A percentile compares a stretch with the other conserved stretches of the same genome.
These are phyloP conservation scores for Dorcus parallelipipedus DNA, from an alignment of 2,888 invertebrate species.

Conservation along the genomic window DNA sequence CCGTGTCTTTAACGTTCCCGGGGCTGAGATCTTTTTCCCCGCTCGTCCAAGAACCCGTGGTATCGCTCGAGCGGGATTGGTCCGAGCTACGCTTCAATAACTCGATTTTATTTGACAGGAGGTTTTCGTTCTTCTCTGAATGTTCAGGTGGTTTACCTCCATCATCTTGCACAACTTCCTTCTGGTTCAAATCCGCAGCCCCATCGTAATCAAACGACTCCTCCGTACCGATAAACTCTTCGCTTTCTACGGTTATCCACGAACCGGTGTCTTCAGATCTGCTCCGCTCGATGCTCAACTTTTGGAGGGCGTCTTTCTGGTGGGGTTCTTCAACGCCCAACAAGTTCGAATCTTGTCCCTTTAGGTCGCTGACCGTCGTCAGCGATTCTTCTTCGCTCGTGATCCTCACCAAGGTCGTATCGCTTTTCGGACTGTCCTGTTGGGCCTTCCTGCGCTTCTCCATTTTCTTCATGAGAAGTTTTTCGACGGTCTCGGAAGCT, in stretches of 20 bases:
- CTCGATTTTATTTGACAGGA: slow-evolving; percentile 49
- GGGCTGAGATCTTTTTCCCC: slow-evolving; percentile 71
- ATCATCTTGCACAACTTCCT: slow-evolving; percentile 7
- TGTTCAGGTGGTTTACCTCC: slow-evolving; percentile 17
- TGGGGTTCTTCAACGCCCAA: slow-evolving; percentile 54
- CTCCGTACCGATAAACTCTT: slow-evolving; percentile 63
- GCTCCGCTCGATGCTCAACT: slow-evolving; percentile 51
- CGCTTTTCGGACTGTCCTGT: background rate
- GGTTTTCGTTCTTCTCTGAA: slow-evolving; percentile 38
- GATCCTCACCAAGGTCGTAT: slow-evolving; percentile 41
- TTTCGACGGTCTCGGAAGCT: slow-evolving; percentile 42
- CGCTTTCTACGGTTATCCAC: slow-evolving; percentile 66
- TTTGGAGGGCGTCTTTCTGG: slow-evolving; percentile 52
- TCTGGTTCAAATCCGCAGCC: slow-evolving; percentile 19
- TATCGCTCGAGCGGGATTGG: slow-evolving; percentile 75
- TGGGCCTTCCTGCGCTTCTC: slow-evolving; percentile 32
- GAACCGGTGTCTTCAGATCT: slow-evolving; percentile 67
- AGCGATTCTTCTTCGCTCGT: slow-evolving; percentile 68
- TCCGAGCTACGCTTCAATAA: slow-evolving; percentile 67
- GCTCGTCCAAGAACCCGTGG: slow-evolving; percentile 72
- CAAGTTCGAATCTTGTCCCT: slow-evolving; percentile 51
- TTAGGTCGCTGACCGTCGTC: slow-evolving; percentile 63
- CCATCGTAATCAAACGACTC: slow-evolving; percentile 58
- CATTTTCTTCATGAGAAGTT: slow-evolving; percentile 41
- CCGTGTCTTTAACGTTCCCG: slow-evolving; percentile 58